phyloP scores from a whole-genome alignment of 2,113 vertebrate genomes.

The Microcebus ravelobensis region DNA sequence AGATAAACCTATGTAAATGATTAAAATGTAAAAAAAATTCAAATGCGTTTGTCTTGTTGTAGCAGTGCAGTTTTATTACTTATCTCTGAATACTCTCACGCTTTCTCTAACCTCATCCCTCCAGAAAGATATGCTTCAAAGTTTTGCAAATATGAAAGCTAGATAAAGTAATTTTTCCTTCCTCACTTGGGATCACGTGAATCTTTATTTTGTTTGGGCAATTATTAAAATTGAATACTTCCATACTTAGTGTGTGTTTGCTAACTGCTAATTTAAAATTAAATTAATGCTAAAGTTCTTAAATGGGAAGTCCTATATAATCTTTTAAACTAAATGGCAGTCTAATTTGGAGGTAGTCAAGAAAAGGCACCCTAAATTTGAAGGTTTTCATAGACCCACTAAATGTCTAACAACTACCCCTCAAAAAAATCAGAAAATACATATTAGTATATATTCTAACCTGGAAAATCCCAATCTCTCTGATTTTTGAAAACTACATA shows the following conservation, averaged over 20 bases:
- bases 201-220: neutral
- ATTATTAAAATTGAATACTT: neutral
- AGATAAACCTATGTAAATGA: neutral
- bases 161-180: neutral
- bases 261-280: slow-evolving; percentile 42
- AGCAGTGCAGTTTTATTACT: neutral
- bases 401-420: neutral
- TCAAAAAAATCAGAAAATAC: neutral
- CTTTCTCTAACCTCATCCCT: neutral
- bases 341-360: neutral
- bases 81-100: neutral
- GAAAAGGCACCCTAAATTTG: neutral
- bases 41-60: neutral
- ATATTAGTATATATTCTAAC: neutral
- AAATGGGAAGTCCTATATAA: neutral
- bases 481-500: slow-evolving; percentile 4
- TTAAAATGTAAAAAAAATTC: neutral
- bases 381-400: neutral
- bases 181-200: neutral
- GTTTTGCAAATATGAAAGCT: slow-evolving; percentile 14
- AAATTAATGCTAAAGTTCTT: neutral
- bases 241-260: neutral
- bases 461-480: neutral
- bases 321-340: neutral
- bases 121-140: slow-evolving; percentile 19